Conservation (phyloP, 30 jellyfish, hydroid and myxozoan genomes). For the Chrysaora quinquecirrha region DNA sequence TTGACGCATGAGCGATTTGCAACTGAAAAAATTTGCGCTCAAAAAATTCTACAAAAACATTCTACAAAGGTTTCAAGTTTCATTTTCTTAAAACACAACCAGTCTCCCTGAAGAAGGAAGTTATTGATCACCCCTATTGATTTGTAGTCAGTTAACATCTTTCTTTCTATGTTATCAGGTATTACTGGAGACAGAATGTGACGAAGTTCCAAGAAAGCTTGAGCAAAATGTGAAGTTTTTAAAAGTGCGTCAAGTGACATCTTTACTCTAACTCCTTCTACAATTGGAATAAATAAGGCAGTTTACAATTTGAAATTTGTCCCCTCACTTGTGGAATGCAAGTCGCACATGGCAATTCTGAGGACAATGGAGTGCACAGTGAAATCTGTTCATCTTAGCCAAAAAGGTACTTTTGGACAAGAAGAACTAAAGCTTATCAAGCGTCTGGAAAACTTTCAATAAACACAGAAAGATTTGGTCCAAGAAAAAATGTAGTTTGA, state of each 20-base stretch:
- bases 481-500: slow-evolving; percentile 9
- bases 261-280: background rate
- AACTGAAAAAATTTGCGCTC: too few species aligned
- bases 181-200: too few species aligned
- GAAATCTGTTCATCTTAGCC: background rate
- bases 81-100: background rate
- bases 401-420: background rate
- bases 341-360: background rate
- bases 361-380: background rate
- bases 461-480: background rate
- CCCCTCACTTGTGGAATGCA: background rate
- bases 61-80: too few species aligned
- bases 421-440: background rate
- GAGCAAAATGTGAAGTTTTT: slow-evolving; percentile 1
- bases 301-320: background rate
- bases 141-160: background rate
- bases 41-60: too few species aligned
- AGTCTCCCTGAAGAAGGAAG: background rate
- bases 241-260: background rate
- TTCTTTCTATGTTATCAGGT: background rate
- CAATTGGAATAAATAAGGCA: background rate
- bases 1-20: too few species aligned
- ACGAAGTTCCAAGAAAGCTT: background rate
- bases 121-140: background rate
- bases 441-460: background rate